A percentile compares a stretch with the other conserved stretches of the same genome.
Evolutionary conservation across 1,140 invertebrate genomes (phyloP).

Genomic region (Leptinotarsa defecta): DNA sequence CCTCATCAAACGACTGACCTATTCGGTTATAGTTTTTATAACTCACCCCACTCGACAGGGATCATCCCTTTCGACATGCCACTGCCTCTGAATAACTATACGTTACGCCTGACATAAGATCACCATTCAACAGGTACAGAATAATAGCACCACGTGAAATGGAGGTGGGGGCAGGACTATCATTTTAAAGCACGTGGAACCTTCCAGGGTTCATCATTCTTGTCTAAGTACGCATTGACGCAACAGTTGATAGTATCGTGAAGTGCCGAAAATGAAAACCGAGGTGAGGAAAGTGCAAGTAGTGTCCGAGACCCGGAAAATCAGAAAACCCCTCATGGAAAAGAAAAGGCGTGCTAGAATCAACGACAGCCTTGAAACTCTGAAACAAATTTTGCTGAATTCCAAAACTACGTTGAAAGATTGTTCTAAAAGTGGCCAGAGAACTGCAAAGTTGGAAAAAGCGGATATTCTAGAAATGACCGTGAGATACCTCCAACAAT

Average conservation of each 20-base stretch:
- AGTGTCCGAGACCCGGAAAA: conserved; percentile 45
- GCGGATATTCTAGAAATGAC: conserved; percentile 73
- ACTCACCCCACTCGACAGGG: background rate
- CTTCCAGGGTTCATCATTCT: conserved; percentile 28
- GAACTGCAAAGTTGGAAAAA: conserved; percentile 68
- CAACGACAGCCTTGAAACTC: conserved; percentile 67
- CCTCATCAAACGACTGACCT: background rate
- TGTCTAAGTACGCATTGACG: background rate
- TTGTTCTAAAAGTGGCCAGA: conserved; percentile 41
- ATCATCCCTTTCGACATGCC: background rate
- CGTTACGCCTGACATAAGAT: conserved; percentile 4
- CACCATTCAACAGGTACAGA: conserved; percentile 32
- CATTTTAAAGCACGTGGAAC: conserved; percentile 33
- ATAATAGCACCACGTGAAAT: conserved; percentile 11
- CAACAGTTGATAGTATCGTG: conserved; percentile 1
- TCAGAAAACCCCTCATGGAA: conserved; percentile 74
- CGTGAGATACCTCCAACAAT: conserved; percentile 62
- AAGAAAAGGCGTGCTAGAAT: conserved; percentile 70
- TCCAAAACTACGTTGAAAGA: conserved; percentile 54
- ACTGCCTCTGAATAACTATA: conserved; percentile 9
- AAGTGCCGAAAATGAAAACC: conserved; percentile 34
- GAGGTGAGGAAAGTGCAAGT: conserved; percentile 20
- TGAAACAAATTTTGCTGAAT: conserved; percentile 67
- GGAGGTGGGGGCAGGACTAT: conserved; percentile 24
- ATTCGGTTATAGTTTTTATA: background rate